Percentiles rank a stretch among this genome's conserved stretches.
phyloP scores from a whole-genome alignment of 1,140 invertebrate species.

The Chrysopa pallens region DNA sequence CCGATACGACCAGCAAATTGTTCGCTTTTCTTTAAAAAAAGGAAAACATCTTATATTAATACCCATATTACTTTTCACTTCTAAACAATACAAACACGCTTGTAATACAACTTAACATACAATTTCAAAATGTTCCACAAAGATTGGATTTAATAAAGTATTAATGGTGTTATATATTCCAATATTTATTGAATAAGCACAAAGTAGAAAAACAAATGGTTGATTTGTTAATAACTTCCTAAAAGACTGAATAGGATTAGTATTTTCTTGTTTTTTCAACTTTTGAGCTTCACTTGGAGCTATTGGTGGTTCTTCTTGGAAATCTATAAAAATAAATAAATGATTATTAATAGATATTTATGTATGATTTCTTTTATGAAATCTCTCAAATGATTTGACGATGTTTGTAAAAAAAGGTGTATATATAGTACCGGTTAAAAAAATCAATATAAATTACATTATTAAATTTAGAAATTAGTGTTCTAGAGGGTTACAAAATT shows the following conservation, averaged over 20 bases:
- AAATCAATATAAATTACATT: neutral
- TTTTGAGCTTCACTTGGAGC: neutral
- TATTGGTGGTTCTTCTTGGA: neutral
- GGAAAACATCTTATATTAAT: neutral
- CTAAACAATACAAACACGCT: neutral
- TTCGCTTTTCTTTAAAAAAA: neutral
- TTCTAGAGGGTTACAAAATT: too few species aligned
- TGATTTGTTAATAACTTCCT: neutral
- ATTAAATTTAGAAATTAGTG: too few species aligned
- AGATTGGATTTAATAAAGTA: neutral
- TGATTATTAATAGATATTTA: neutral
- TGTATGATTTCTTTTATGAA: neutral
- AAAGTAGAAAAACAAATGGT: neutral
- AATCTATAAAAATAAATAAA: neutral
- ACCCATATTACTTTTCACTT: neutral
- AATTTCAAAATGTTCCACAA: neutral
- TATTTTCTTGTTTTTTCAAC: neutral
- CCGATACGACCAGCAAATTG: neutral
- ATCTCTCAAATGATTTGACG: neutral
- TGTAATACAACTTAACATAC: neutral
- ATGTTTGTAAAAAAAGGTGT: too few species aligned
- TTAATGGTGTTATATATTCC: neutral
- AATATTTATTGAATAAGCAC: neutral
- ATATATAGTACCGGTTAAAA: neutral
- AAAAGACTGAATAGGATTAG: neutral